A percentile compares a stretch with the other conserved stretches of the same genome.
These are phyloP conservation scores for Cyrtonyx montezumae DNA, from an alignment of 2,113 vertebrate species.

Conservation along the genomic window DNA sequence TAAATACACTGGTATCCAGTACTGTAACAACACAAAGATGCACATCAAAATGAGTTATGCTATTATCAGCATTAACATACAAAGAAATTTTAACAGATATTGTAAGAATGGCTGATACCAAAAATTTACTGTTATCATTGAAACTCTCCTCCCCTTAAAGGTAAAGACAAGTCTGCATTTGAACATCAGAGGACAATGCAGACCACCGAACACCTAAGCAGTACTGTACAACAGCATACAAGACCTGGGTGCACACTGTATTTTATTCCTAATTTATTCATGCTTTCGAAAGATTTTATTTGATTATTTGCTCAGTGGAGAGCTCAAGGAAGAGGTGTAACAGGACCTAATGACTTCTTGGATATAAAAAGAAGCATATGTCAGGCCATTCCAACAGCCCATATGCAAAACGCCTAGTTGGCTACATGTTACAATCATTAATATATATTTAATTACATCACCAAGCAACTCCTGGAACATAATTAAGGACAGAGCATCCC, in stretches of 20 bases:
- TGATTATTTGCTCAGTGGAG: not conserved
- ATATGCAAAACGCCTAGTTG: not conserved
- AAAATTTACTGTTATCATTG: not conserved
- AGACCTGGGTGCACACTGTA: not conserved
- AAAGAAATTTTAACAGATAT: not conserved
- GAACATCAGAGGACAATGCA: not conserved
- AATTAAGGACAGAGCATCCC: not conserved
- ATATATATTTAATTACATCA: not conserved
- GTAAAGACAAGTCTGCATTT: not conserved
- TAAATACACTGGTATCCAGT: slow-evolving; percentile 98
- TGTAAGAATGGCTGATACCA: not conserved
- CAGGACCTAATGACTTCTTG: not conserved
- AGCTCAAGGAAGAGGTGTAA: not conserved
- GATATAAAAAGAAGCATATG: not conserved
- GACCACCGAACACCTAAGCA: not conserved
- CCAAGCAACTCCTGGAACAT: not conserved
- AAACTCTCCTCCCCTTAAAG: not conserved
- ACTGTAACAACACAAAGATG: slow-evolving; percentile 78
- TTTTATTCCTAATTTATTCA: not conserved
- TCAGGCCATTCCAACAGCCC: not conserved
- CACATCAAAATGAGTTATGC: not conserved
- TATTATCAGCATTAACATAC: not conserved
- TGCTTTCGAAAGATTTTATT: not conserved
- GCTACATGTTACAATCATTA: not conserved
- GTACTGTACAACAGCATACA: too few species aligned